Evolutionary conservation across 2,888 invertebrate species (phyloP), one percentile per base, ranked within the genome.

Genomic region (Calliscelio sp.): DNA sequence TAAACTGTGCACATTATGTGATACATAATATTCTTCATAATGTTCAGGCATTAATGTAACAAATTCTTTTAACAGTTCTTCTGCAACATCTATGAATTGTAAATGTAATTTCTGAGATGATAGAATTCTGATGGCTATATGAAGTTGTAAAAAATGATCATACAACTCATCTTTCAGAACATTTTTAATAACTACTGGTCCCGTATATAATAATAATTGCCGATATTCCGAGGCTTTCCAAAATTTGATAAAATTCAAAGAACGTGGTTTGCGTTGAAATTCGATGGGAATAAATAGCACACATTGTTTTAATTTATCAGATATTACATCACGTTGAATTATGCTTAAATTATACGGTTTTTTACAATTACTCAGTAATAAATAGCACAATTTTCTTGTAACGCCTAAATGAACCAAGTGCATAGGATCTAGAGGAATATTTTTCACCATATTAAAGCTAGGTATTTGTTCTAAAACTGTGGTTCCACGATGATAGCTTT

Each of bases 361-460:
- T 24, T 51, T 51, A 3, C 24, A 3, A 2, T 14, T 6, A 10
- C 10, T 1, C 24, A 51, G 11, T 24, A 7, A 38, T n/a, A 28
- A 51, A 24, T 51, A 24, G 11, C 5, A 11, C 10, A 77, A 16
- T 59, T 24, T 55, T 38, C 68, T 14, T 18, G 46, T 24, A 5
- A 68, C 68, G 2, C 77, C 66, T 18, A 77, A 22, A 25, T 20
- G 51, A 4, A 77, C 32, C 0, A 59, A 6, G 32, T 77, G 68
- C 68, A 77, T 66, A 16, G 35, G 51, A 77, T 89, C 87, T 7
- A 87, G 38, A 14, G 86, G 81, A 25, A 89, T 66, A 53, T 78
- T 51, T 20, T 51, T 6, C 2, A 51, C 14, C 20, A 51, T 51
- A 22, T 51, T 14, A 11, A 51, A 51, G 8, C 24, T 51, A 4